phyloP scores from a whole-genome alignment of 2,113 vertebrate genomes.

The Hypomesus transpacificus region DNA sequence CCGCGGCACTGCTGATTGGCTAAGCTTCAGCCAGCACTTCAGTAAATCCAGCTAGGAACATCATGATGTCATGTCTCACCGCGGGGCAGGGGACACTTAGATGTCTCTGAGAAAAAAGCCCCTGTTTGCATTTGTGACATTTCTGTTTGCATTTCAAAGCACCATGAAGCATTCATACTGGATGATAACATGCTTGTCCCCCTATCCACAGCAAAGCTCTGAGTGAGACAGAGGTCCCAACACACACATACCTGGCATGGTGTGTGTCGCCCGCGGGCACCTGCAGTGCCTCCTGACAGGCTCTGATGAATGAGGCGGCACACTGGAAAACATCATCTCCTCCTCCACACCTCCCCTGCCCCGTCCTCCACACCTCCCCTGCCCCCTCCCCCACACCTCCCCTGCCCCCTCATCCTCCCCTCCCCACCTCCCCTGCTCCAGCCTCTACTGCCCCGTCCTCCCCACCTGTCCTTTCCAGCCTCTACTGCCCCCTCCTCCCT shows the following conservation, averaged over 20 bases:
- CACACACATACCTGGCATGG: too few species aligned
- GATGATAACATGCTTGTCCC: not conserved
- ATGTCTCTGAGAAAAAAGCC: constrained; percentile 4
- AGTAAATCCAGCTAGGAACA: constrained; percentile 2
- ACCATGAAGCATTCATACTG: constrained; percentile 33
- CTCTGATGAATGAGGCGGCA: too few species aligned
- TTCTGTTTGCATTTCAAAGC: constrained; percentile 4
- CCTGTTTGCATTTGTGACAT: constrained; percentile 8
- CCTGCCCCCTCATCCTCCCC: too few species aligned
- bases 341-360: too few species aligned
- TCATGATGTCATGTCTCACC: constrained; percentile 4
- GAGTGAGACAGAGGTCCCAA: not conserved
- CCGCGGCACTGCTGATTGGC: not conserved
- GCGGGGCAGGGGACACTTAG: constrained; percentile 4
- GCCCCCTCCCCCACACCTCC: too few species aligned
- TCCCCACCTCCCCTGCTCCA: too few species aligned
- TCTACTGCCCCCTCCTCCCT: too few species aligned
- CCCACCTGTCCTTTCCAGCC: too few species aligned
- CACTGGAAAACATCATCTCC: too few species aligned
- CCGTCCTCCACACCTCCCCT: too few species aligned
- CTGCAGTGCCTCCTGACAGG: too few species aligned
- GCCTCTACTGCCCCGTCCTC: not conserved
- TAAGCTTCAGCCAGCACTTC: not conserved
- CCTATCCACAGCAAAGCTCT: constrained; percentile 4
- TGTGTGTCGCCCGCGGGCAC: too few species aligned